Base-by-base conservation (phyloP, 2,888 invertebrate species). In the Rhagium mordax region DNA sequence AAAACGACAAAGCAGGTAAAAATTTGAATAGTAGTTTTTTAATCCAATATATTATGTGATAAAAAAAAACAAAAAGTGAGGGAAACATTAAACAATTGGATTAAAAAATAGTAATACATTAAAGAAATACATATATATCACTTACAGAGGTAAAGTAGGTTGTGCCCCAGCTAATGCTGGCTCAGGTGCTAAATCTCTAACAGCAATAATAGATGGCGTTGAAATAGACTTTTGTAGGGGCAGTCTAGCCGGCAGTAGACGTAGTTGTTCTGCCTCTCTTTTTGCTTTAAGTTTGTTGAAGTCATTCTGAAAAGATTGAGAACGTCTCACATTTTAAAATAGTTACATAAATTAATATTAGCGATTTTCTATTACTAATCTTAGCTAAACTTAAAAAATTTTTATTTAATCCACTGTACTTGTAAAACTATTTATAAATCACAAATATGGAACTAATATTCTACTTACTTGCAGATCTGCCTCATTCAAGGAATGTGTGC, bases 171-270 rank as follows among this genome's bases (percentile, higher is more conserved):
- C 88, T 86, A 86, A 82, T 84, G 81, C 82, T 86, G 84, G 91
- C 83, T 92, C 91, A 78, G 91, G 91, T 68, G 89, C 90, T 79
- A 91, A 88, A 80, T 92, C 91, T 75, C 91, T 88, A 29, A 91
- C 90, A 33, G 94, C 94, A 62, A 96, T 94, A 75, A 96, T 96
- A 79, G 96, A 96, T 62, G 96, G 96, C 65, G 96, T 96, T 16
- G 96, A 96, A 71, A 96, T 94, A 64, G 96, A 96, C 89, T 96
- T 96, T 88, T 96, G 96, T 65, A 96, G 90, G 71, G 96, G 95
- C 82, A 96, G 90, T 20, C 95, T 91, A 66, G 92, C 91, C 79
- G 91, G 91, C 82, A 91, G 88, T 87, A 90, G 83, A 81, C 86
- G 85, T 70, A 88, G 80, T 71, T 88, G 88, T 84, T 90, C 90